A percentile compares a stretch with the other conserved stretches of the same genome.
Evolutionary conservation across 2,888 invertebrate genomes (phyloP).

Genomic region (Chaetogeoica ovagalla): DNA sequence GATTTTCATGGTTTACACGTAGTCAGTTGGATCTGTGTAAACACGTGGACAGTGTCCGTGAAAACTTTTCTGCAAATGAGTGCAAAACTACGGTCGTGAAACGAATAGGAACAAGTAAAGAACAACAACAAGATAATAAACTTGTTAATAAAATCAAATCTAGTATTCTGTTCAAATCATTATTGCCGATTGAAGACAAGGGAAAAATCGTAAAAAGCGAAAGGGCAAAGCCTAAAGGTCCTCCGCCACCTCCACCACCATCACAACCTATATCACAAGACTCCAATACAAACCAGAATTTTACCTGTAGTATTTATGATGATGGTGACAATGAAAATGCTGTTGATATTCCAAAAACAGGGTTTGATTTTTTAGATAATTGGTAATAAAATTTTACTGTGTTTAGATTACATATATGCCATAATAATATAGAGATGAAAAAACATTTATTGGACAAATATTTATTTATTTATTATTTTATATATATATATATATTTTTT

Average conservation of each 20-base stretch:
- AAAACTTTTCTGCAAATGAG: conserved; percentile 38
- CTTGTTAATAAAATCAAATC: conserved; percentile 56
- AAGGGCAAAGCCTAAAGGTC: conserved; percentile 57
- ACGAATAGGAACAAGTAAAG: conserved; percentile 39
- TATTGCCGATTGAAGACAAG: conserved; percentile 54
- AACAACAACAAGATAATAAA: conserved; percentile 52
- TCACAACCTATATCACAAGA: not conserved
- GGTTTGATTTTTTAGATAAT: conserved; percentile 65
- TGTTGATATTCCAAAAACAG: conserved; percentile 63
- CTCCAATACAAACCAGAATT: not conserved
- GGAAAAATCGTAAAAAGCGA: conserved; percentile 42
- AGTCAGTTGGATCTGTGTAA: conserved; percentile 74
- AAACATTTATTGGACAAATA: conserved; percentile 6
- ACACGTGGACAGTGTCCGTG: conserved; percentile 54
- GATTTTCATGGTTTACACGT: conserved; percentile 73
- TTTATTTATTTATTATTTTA: not conserved
- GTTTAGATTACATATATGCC: not conserved
- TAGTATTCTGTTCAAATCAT: conserved; percentile 55
- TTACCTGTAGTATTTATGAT: conserved; percentile 9
- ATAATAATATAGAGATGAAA: not conserved
- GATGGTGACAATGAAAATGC: conserved; percentile 52
- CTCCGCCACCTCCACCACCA: conserved; percentile 58
- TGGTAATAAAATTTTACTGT: conserved; percentile 60
- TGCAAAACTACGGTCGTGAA: conserved; percentile 39
- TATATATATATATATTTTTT: not conserved